These are phyloP conservation scores for Caenorhabditis virilis DNA, from an alignment of 2,888 invertebrate species.

Conservation along the genomic window DNA sequence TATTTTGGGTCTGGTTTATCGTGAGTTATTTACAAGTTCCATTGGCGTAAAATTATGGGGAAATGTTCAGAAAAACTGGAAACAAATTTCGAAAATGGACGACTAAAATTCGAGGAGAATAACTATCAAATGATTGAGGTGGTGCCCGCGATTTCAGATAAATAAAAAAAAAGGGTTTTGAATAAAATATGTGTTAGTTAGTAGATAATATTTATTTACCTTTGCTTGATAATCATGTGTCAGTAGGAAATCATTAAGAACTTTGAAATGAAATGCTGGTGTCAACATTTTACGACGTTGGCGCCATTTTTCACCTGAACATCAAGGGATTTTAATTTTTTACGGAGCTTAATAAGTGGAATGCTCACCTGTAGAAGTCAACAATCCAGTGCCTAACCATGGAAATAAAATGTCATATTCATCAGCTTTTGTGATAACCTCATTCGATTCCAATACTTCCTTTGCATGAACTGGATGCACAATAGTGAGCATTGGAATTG, in stretches of 20 bases:
- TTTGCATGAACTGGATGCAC: conserved; percentile 40
- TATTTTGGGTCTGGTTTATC: no score
- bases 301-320: conserved; percentile 70
- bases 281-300: conserved; percentile 71
- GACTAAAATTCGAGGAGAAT: no score
- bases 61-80: no score
- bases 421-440: conserved; percentile 68
- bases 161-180: no score
- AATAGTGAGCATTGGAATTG: conserved; percentile 42
- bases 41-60: no score
- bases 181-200: no score
- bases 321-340: background rate
- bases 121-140: no score
- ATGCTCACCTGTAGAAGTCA: conserved; percentile 63
- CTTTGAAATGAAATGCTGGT: conserved; percentile 73
- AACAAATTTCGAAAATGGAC: no score
- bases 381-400: conserved; percentile 72
- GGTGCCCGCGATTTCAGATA: no score
- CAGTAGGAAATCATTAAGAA: conserved; percentile 70
- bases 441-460: conserved; percentile 64
- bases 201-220: no score
- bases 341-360: background rate
- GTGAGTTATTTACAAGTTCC: no score
- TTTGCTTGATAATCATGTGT: conserved; percentile 42
- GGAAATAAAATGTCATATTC: conserved; percentile 70